Evolutionary conservation across 1,140 invertebrate species (phyloP), one percentile per base, ranked within the genome.

Genomic region (Saccostrea echinata): DNA sequence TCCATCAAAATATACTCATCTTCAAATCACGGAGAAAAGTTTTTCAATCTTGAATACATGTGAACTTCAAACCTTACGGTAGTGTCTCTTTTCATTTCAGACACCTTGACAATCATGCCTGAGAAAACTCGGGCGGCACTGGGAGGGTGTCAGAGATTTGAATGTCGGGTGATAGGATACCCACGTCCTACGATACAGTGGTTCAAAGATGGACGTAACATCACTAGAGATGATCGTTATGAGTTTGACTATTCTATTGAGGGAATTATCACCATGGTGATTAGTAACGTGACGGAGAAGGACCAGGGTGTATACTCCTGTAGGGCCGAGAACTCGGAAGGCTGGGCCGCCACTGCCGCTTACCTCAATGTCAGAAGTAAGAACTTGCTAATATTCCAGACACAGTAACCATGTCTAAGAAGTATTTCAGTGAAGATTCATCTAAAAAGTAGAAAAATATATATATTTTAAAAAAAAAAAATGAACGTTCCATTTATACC

Each of bases 131-230:
- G 92, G 43, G 92, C 92, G 12, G 87, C 90, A 21, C 83, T 94
- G 43, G 94, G 94, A 3, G 92, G 91, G 27, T 92, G 92, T 51
- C 93, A 94, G 88, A 91, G 91, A 53, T 94, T 94, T 86, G 93
- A 94, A 86, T 94, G 93, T 85, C 91, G 93, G 33, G 94, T 94
- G 24, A 91, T 93, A 24, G 94, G 94, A 21, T 92, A 90, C 87
- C 94, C 94, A 21, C 89, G 89, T 6, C 94, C 94, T 9, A 88
- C 86, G 18, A 93, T 94, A 57, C 86, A 90, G 30, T 94, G 94
- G 94, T 93, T 91, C 86, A 94, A 94, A 87, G 94, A 94, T 90
- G 93, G 92, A 11, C 86, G 89, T 9, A 92, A 94, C 82, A 94
- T 94, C 87, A 93, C 94, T 4, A 81, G 91, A 21, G 88, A 90